Conservation (phyloP, 2,888 invertebrate genomes). For the Notodonta ziczac region DNA sequence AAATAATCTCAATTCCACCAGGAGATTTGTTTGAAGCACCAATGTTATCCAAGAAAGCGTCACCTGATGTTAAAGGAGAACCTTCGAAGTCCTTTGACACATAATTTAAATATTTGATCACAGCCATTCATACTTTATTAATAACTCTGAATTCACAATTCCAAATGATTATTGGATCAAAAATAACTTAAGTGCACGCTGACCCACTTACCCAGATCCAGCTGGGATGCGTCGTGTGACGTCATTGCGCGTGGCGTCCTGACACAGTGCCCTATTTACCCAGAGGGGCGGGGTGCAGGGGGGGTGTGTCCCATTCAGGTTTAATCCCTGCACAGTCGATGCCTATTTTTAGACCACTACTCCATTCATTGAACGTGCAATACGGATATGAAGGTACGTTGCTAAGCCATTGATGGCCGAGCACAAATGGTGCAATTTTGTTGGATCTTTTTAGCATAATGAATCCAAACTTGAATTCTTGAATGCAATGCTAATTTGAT, state of each 20-base stretch:
- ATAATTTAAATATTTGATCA: not conserved
- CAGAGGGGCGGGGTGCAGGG: slow-evolving; percentile 32
- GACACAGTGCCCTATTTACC: slow-evolving; percentile 75
- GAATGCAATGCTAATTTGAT: too few relatives aligned
- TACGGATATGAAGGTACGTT: slow-evolving; percentile 18
- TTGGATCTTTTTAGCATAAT: too few relatives aligned
- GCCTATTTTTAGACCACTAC: slow-evolving; percentile 72
- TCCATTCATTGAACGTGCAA: slow-evolving; percentile 69
- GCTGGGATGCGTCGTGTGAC: slow-evolving; percentile 72
- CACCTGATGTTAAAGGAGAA: too few relatives aligned
- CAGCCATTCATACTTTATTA: not conserved
- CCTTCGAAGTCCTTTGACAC: too few relatives aligned
- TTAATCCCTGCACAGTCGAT: slow-evolving; percentile 59
- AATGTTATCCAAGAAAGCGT: too few relatives aligned
- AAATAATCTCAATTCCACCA: too few relatives aligned
- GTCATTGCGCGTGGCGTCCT: slow-evolving; percentile 69
- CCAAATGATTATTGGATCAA: not conserved
- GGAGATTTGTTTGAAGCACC: too few relatives aligned
- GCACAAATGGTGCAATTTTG: too few relatives aligned
- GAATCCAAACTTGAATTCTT: too few relatives aligned
- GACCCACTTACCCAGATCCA: slow-evolving; percentile 61
- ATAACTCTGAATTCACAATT: not conserved
- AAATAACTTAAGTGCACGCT: slow-evolving; percentile 34
- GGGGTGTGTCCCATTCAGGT: slow-evolving; percentile 70
- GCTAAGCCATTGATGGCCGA: not conserved